phyloP scores from a whole-genome alignment of 2,113 vertebrate genomes.

The Oncorhynchus mykiss region DNA sequence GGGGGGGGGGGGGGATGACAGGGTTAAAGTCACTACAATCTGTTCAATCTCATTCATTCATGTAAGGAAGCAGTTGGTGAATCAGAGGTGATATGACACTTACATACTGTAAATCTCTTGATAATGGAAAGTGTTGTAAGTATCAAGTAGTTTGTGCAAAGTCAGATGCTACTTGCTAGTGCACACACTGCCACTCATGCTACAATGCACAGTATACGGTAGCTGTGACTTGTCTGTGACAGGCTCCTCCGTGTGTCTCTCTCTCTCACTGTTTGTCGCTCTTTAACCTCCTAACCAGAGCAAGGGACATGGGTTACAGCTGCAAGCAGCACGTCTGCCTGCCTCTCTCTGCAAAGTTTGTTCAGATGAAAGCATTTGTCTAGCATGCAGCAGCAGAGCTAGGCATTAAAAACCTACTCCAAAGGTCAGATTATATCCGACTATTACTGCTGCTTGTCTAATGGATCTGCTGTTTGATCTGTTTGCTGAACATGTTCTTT shows the following conservation, averaged over 20 bases:
- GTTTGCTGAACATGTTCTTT: constrained; percentile 48
- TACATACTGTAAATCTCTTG: too few relatives aligned
- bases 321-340: constrained; percentile 53
- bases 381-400: constrained; percentile 27
- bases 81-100: too few relatives aligned
- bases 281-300: constrained; percentile 72
- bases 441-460: constrained; percentile 63
- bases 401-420: constrained; percentile 63
- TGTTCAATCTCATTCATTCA: too few relatives aligned
- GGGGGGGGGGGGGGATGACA: constrained; percentile 20
- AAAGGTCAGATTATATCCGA: constrained; percentile 67
- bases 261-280: constrained; percentile 44
- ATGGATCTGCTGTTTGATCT: constrained; percentile 60
- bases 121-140: too few relatives aligned
- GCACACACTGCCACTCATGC: too few relatives aligned
- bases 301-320: constrained; percentile 69
- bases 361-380: constrained; percentile 76
- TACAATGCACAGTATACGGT: neutral
- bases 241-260: constrained; percentile 1
- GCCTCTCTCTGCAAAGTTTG: constrained; percentile 52
- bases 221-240: neutral
- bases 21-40: too few relatives aligned
- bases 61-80: too few relatives aligned
- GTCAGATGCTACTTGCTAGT: too few relatives aligned
- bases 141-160: too few relatives aligned